A percentile compares a stretch with the other conserved stretches of the same genome.
phyloP scores from a whole-genome alignment of 2,797 vertebrate genomes.

The Florisuga fusca region DNA sequence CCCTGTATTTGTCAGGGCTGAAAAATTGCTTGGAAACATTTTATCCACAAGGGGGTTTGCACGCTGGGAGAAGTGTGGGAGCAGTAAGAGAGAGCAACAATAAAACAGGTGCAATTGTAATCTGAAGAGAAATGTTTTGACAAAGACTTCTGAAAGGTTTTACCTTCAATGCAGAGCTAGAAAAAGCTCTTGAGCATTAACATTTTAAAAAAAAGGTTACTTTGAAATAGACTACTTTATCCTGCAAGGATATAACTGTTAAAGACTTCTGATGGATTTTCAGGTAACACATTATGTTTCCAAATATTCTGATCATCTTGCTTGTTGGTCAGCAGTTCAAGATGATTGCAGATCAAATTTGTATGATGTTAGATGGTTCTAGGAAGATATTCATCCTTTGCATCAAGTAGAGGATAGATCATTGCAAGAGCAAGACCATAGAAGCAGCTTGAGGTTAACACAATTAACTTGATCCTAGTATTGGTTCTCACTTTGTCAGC shows the following conservation, averaged over 20 bases:
- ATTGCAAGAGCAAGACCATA: neutral
- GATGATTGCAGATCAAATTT: neutral
- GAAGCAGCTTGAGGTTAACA: neutral
- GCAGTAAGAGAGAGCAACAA: neutral
- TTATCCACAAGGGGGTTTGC: neutral
- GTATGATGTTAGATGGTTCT: rapidly evolving
- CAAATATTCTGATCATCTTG: neutral
- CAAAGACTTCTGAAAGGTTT: neutral
- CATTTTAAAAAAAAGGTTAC: neutral
- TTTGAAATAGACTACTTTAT: neutral
- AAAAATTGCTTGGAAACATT: neutral
- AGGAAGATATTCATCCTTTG: neutral
- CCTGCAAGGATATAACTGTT: neutral
- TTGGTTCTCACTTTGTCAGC: neutral
- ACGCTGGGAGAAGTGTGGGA: neutral
- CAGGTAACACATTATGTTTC: neutral
- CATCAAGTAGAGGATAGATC: neutral
- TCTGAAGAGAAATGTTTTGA: neutral
- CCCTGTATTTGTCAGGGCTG: neutral
- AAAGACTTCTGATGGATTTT: neutral
- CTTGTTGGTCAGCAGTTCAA: neutral
- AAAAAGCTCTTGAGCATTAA: neutral
- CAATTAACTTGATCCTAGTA: neutral
- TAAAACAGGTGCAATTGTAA: neutral
- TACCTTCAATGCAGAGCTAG: neutral